These are phyloP conservation scores for Istiophorus platypterus DNA, from an alignment of 2,113 vertebrate species.

Conservation along the genomic window DNA sequence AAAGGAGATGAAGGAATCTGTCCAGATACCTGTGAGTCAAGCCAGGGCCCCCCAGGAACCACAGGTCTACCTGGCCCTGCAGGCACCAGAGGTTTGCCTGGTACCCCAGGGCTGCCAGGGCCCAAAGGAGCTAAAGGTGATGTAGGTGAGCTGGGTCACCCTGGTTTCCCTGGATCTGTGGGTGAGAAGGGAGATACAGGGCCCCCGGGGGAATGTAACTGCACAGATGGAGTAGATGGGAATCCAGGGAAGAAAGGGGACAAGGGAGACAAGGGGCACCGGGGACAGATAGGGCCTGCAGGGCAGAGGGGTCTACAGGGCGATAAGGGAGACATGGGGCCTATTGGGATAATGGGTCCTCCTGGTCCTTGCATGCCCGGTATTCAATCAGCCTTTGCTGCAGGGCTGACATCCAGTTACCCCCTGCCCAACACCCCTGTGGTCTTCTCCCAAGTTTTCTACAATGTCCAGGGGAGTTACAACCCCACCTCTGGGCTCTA, in stretches of 20 bases:
- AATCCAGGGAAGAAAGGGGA: slow-evolving; percentile 56
- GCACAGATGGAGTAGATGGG: slow-evolving; percentile 70
- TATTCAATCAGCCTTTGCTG: slow-evolving; percentile 79
- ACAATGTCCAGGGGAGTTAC: slow-evolving; percentile 73
- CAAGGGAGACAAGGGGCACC: slow-evolving; percentile 53
- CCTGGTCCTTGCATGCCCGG: slow-evolving; percentile 78
- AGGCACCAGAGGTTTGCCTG: slow-evolving; percentile 69
- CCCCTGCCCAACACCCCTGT: slow-evolving; percentile 69
- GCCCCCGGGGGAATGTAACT: slow-evolving; percentile 70
- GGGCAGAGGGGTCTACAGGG: slow-evolving; percentile 61
- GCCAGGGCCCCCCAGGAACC: slow-evolving; percentile 59
- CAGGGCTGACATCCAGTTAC: slow-evolving; percentile 45
- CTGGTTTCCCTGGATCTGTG: slow-evolving; percentile 58
- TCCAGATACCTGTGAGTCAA: slow-evolving; percentile 61
- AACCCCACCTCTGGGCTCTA: slow-evolving; percentile 68
- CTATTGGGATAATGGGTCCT: slow-evolving; percentile 64
- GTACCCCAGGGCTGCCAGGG: slow-evolving; percentile 55
- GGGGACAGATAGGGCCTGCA: slow-evolving; percentile 49
- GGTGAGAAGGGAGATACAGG: slow-evolving; percentile 78
- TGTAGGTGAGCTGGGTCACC: slow-evolving; percentile 52
- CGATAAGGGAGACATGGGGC: slow-evolving; percentile 63
- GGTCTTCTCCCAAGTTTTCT: slow-evolving; percentile 54
- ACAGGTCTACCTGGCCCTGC: slow-evolving; percentile 68
- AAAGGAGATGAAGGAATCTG: slow-evolving; percentile 75
- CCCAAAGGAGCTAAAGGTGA: slow-evolving; percentile 71